Evolutionary conservation across 2,113 vertebrate species (phyloP).

Genomic region (Limanda limanda): DNA sequence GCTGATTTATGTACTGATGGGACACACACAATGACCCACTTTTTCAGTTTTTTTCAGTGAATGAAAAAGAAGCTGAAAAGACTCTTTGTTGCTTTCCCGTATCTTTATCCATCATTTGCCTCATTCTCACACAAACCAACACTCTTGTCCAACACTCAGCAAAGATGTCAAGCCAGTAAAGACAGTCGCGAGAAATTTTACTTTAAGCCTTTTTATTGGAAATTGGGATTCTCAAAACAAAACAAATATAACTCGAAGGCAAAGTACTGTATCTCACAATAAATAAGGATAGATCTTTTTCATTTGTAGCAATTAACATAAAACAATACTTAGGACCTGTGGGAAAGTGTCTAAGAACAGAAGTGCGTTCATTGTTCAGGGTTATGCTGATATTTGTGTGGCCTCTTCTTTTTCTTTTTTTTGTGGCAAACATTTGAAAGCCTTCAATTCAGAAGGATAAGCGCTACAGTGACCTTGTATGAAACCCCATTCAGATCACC

Average conservation of each 20-base stretch:
- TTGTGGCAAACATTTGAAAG: slow-evolving; percentile 18
- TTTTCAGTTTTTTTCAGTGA: no score
- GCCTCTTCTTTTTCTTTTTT: background rate
- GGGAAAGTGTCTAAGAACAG: slow-evolving; percentile 54
- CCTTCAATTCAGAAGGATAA: slow-evolving; percentile 26
- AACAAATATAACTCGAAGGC: slow-evolving; percentile 38
- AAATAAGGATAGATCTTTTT: slow-evolving; percentile 77
- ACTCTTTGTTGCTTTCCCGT: no score
- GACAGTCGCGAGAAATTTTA: background rate
- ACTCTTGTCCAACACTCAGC: background rate
- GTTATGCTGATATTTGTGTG: slow-evolving; percentile 26
- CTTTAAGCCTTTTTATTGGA: slow-evolving; percentile 56
- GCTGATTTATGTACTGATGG: no score
- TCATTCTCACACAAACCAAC: no score
- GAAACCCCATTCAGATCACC: slow-evolving; percentile 37
- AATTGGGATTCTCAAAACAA: slow-evolving; percentile 35
- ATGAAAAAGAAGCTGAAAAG: no score
- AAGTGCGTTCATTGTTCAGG: slow-evolving; percentile 65
- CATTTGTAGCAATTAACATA: slow-evolving; percentile 50
- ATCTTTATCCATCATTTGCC: no score
- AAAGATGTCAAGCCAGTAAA: background rate
- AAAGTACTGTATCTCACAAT: slow-evolving; percentile 55
- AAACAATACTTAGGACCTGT: slow-evolving; percentile 40
- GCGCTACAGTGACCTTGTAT: slow-evolving; percentile 30
- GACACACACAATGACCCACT: no score